phyloP scores from a whole-genome alignment of 1,140 invertebrate species.

The Atta colombica region DNA sequence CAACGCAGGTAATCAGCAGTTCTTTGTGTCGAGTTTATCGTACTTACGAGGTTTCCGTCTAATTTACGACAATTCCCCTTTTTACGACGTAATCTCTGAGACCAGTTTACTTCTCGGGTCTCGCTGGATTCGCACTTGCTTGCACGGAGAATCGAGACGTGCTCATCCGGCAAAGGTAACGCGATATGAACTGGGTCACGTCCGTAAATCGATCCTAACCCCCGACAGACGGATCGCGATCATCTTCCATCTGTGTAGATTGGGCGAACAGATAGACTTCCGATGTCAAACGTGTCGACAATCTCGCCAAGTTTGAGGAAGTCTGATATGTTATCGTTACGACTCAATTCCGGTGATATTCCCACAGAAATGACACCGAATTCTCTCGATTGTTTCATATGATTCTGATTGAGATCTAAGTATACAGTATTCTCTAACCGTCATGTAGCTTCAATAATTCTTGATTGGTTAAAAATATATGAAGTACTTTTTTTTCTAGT shows the following conservation, averaged over 20 bases:
- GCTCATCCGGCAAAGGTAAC: constrained; percentile 47
- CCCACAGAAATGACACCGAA: constrained; percentile 53
- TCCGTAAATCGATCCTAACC: constrained; percentile 66
- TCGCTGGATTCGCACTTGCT: constrained; percentile 46
- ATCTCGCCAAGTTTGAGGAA: constrained; percentile 55
- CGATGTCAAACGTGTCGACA: constrained; percentile 61
- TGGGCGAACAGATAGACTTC: constrained; percentile 60
- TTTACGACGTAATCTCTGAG: not conserved
- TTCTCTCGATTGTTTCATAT: constrained; percentile 44
- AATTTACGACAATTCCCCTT: constrained; percentile 33
- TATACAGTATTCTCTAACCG: not conserved
- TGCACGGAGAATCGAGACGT: constrained; percentile 41
- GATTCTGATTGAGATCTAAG: constrained; percentile 35
- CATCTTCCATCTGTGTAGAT: constrained; percentile 57
- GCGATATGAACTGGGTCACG: constrained; percentile 66
- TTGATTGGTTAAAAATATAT: not conserved
- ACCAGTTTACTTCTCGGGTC: constrained; percentile 10
- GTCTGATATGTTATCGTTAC: constrained; percentile 63
- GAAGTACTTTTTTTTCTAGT: not conserved
- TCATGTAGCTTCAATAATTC: not conserved
- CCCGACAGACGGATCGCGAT: constrained; percentile 57
- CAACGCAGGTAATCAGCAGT: not conserved
- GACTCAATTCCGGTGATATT: constrained; percentile 60
- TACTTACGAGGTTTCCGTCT: not conserved
- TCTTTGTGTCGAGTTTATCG: constrained; percentile 27